Percentiles rank a stretch among this genome's conserved stretches.
phyloP scores from a whole-genome alignment of 2,797 vertebrate genomes.

The Phataginus tricuspis region DNA sequence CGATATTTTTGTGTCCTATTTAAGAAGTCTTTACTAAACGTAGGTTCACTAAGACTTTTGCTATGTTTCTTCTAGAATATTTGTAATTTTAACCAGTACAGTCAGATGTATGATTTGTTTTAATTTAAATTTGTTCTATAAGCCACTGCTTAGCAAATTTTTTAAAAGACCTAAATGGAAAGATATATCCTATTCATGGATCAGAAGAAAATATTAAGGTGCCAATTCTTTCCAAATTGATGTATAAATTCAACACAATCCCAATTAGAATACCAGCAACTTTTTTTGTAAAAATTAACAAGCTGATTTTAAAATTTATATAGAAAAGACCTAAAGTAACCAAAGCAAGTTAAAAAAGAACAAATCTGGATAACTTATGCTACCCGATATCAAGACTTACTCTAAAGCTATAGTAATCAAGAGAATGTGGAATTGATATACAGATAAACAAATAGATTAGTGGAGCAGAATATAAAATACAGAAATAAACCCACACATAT shows the following conservation, averaged over 20 bases:
- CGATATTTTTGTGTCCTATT: not conserved
- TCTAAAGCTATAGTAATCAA: not conserved
- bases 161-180: not conserved
- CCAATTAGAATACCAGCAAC: not conserved
- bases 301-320: slow-evolving; percentile 25
- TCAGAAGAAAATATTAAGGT: not conserved
- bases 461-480: not conserved
- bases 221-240: not conserved
- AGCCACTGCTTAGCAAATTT: slow-evolving; percentile 19
- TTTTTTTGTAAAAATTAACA: slow-evolving; percentile 20
- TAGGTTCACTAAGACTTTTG: not conserved
- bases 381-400: not conserved
- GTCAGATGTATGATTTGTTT: not conserved
- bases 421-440: not conserved
- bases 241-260: not conserved
- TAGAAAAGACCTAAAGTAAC: not conserved
- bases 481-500: not conserved
- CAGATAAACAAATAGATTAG: not conserved
- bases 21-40: not conserved
- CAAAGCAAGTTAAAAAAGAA: not conserved
- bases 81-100: not conserved
- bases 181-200: not conserved
- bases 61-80: not conserved
- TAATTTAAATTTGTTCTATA: not conserved
- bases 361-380: not conserved